Evolutionary conservation across 2,888 invertebrate species (phyloP).

Genomic region (Xylota segnis): DNA sequence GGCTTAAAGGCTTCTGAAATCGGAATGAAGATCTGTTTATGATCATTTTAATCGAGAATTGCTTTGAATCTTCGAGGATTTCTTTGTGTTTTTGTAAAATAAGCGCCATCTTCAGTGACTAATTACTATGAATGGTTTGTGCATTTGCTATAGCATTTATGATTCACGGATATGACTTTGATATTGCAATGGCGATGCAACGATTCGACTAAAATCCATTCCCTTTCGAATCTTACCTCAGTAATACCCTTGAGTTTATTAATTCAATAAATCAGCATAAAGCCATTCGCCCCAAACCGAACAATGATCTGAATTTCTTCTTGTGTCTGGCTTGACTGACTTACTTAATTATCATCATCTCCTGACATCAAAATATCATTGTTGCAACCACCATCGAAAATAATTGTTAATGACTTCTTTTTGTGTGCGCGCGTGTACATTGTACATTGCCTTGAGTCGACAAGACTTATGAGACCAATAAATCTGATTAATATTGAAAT

Average conservation of each 20-base stretch:
- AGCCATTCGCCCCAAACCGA: background rate
- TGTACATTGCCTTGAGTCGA: conserved; percentile 26
- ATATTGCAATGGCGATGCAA: too few species aligned
- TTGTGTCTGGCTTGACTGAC: conserved; percentile 2
- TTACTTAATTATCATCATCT: conserved; percentile 24
- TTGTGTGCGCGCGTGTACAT: conserved; percentile 4
- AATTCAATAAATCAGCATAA: background rate
- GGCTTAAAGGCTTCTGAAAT: too few species aligned
- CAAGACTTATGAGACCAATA: conserved; percentile 56
- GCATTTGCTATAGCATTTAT: too few species aligned
- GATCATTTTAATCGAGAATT: too few species aligned
- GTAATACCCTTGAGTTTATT: background rate
- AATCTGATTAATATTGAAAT: conserved; percentile 68
- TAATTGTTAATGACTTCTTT: conserved; percentile 29
- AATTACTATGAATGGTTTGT: too few species aligned
- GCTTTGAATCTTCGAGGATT: too few species aligned
- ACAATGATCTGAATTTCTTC: background rate
- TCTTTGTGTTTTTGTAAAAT: too few species aligned
- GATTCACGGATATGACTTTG: too few species aligned
- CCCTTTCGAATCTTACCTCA: background rate
- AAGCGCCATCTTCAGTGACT: too few species aligned
- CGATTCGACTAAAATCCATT: too few species aligned
- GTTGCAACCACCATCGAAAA: conserved; percentile 25
- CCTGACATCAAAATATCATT: conserved; percentile 9
- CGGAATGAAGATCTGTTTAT: too few species aligned